A percentile compares a stretch with the other conserved stretches of the same genome.
phyloP scores from a whole-genome alignment of 2,888 invertebrate genomes.

The Drepana falcataria region DNA sequence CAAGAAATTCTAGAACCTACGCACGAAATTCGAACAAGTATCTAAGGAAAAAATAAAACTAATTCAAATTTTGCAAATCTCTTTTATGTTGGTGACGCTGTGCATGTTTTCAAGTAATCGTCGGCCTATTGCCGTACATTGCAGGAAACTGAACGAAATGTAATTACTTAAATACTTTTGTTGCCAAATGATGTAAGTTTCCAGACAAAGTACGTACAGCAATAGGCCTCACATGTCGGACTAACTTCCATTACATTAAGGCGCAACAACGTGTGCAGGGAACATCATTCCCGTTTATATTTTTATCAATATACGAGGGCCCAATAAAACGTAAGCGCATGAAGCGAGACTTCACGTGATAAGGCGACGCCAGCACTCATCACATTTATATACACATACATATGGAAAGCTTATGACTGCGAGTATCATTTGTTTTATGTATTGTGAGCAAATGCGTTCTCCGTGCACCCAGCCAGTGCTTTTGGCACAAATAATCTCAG shows the following conservation, averaged over 20 bases:
- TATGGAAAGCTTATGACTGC: conserved; percentile 10
- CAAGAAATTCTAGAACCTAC: too few relatives aligned
- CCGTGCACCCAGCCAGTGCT: conserved; percentile 49
- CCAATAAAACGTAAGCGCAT: conserved; percentile 6
- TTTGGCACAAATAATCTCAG: conserved; percentile 57
- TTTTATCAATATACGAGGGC: neutral
- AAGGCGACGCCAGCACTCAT: conserved; percentile 23
- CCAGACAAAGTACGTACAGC: conserved; percentile 24
- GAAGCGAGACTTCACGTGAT: conserved; percentile 17
- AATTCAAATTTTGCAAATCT: conserved; percentile 47
- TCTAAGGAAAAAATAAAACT: conserved; percentile 12
- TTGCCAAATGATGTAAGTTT: conserved; percentile 3
- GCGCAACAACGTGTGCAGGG: neutral
- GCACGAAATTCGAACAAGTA: neutral
- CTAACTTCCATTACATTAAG: conserved; percentile 11
- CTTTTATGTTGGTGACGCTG: conserved; percentile 59
- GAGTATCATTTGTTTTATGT: conserved; percentile 5
- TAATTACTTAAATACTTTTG: conserved; percentile 5
- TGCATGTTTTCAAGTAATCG: conserved; percentile 43
- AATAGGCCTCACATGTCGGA: conserved; percentile 35
- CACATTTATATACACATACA: conserved; percentile 8
- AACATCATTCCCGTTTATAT: neutral
- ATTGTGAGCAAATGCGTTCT: conserved; percentile 37
- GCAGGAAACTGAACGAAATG: conserved; percentile 11
- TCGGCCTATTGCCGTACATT: conserved; percentile 34